Evolutionary conservation across 1,140 invertebrate species (phyloP).

Genomic region (Nephila pilipes): DNA sequence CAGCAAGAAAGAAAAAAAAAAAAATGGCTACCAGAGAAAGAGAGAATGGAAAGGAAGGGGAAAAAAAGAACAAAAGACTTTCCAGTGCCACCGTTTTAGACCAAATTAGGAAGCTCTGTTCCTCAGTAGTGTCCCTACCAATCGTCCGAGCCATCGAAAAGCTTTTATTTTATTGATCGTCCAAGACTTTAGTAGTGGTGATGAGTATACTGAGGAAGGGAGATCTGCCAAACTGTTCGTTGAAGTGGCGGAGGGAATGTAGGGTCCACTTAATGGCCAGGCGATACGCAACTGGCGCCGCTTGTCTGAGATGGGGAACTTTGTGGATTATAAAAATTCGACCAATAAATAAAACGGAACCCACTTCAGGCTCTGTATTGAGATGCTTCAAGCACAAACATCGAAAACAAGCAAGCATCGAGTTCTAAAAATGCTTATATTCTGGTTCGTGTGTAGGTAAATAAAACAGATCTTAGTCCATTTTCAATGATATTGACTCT

Average conservation of each 20-base stretch:
- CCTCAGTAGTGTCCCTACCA: not conserved
- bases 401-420: not conserved
- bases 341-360: constrained; percentile 16
- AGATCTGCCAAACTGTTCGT: not conserved
- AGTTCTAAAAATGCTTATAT: not conserved
- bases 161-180: constrained; percentile 60
- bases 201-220: constrained; percentile 1
- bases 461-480: constrained; percentile 18
- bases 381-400: not conserved
- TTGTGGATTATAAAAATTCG: not conserved
- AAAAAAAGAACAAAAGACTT: constrained; percentile 32
- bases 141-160: constrained; percentile 5
- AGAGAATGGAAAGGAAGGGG: not conserved
- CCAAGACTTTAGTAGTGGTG: constrained; percentile 38
- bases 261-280: constrained; percentile 21
- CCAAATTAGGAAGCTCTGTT: constrained; percentile 44
- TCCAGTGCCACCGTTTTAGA: constrained; percentile 8
- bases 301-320: not conserved
- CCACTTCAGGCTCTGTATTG: not conserved
- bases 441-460: not conserved
- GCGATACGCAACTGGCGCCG: constrained; percentile 17
- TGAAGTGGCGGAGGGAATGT: constrained; percentile 13
- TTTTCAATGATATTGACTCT: constrained; percentile 27
- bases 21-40: not conserved
- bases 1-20: not conserved